Base-by-base conservation (phyloP, 2,888 invertebrate species). In the Incurvaria masculella region DNA sequence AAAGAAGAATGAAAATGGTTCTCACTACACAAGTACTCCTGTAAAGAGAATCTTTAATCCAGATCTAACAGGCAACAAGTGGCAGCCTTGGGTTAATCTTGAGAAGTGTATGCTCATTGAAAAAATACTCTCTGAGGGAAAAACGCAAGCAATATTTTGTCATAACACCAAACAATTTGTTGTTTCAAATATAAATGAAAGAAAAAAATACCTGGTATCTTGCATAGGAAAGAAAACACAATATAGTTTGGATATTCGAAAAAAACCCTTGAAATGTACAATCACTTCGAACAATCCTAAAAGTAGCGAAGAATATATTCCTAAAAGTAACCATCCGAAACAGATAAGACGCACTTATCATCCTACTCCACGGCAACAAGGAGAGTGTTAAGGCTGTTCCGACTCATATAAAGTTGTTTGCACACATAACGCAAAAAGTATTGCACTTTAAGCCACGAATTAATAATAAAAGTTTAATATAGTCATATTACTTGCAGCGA, bases 11-110 rank as follows among this genome's bases (percentile, higher is more conserved):
- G 61, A 64, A 55, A 68, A 72, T 55, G 79, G 79, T 42, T 73
- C 76, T 23, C 79, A 79, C 57, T 79, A 79, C 56, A 67, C 79
- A 23, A 79, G 78, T 56, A 67, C 66, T 33, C 56, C 65, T 46
- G 58, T 61, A 50, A 66, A 63, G 52, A 56, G 66, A 43, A 55
- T 59, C 33, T 71, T 61, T 49, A 72, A 74, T 56, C 79, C 79
- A 18, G 79, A 79, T 53, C 59, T 79, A 53, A 78, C 79, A 2
- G 79, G 79, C 5, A 68, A 72, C 49, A 79, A 78, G 55, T 79
- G 79, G 79, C 79, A 79, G 59, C 79, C 79, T 1, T 78, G 75
- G 74, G 79, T 79, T 17, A 75, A 72, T 55, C 57, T 79, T 50
- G 75, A 75, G 52, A 76, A 72, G 63, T 70, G 68, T 57, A 55